These are phyloP conservation scores for Caenorhabditis uteleia DNA, from an alignment of 2,888 invertebrate genomes.

Conservation along the genomic window DNA sequence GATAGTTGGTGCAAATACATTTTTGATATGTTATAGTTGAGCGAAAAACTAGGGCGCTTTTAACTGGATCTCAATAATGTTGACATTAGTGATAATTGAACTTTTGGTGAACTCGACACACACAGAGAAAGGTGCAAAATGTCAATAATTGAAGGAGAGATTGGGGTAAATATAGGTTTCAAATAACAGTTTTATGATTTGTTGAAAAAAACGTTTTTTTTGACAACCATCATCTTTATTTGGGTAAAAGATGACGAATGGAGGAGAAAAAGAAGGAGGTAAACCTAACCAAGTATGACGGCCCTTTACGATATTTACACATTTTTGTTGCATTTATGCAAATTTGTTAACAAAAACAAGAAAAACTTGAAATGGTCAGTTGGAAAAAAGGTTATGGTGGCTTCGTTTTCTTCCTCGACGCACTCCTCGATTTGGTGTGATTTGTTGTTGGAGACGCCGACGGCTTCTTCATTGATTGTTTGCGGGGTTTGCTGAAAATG, in stretches of 20 bases:
- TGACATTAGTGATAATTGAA: too few relatives aligned
- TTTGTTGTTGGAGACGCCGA: slow-evolving; percentile 12
- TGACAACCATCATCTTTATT: not conserved
- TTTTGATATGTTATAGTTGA: too few relatives aligned
- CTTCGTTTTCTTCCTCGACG: slow-evolving; percentile 11
- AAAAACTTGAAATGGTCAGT: not conserved
- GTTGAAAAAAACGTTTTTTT: not conserved
- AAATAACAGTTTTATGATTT: not conserved
- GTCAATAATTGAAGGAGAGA: not conserved
- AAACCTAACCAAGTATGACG: too few relatives aligned
- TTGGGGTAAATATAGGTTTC: not conserved
- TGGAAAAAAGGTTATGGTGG: not conserved
- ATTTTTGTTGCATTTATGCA: slow-evolving; percentile 18
- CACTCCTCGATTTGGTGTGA: slow-evolving; percentile 23
- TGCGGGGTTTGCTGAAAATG: slow-evolving; percentile 26
- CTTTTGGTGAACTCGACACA: slow-evolving; percentile 14
- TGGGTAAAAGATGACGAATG: not conserved
- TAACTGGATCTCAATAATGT: too few relatives aligned
- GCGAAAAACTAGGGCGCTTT: too few relatives aligned
- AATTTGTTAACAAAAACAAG: slow-evolving; percentile 1
- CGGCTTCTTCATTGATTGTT: slow-evolving; percentile 34
- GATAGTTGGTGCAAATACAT: too few relatives aligned
- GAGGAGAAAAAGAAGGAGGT: too few relatives aligned
- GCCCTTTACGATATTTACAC: not conserved
- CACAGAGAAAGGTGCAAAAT: not conserved